phyloP scores from a whole-genome alignment of 2,888 invertebrate species.

The Clitarchus hookeri region DNA sequence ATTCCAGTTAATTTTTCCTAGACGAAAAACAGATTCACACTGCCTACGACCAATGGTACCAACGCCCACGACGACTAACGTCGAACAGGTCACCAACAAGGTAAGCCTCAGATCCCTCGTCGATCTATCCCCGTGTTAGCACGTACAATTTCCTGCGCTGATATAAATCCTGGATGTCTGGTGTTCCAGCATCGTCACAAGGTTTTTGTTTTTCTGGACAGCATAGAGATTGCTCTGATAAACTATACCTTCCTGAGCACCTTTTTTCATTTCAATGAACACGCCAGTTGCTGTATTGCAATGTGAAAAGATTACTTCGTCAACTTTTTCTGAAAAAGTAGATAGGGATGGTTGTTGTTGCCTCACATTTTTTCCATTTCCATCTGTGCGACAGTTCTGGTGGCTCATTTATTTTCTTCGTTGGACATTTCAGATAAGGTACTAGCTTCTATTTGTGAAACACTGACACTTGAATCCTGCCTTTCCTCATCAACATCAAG shows the following conservation, averaged over 20 bases:
- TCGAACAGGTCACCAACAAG: too few species aligned
- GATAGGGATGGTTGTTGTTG: background rate
- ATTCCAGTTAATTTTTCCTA: too few species aligned
- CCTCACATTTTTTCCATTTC: background rate
- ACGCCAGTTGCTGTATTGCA: background rate
- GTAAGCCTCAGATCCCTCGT: too few species aligned
- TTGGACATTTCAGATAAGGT: background rate
- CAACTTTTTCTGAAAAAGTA: background rate
- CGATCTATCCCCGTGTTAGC: too few species aligned
- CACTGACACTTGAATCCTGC: background rate
- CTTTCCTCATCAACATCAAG: background rate
- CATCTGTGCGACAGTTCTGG: background rate
- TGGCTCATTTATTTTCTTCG: background rate
- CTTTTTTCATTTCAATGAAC: background rate
- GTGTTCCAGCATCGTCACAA: background rate
- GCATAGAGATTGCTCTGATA: background rate
- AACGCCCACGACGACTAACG: too few species aligned
- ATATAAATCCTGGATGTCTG: too few species aligned
- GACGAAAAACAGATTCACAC: too few species aligned
- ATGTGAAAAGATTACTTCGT: background rate
- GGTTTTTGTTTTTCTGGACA: background rate
- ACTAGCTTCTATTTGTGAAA: background rate
- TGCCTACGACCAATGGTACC: too few species aligned
- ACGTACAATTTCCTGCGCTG: too few species aligned
- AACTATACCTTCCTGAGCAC: background rate